Conservation (phyloP, 2,797 vertebrate genomes). For the Cygnus olor region DNA sequence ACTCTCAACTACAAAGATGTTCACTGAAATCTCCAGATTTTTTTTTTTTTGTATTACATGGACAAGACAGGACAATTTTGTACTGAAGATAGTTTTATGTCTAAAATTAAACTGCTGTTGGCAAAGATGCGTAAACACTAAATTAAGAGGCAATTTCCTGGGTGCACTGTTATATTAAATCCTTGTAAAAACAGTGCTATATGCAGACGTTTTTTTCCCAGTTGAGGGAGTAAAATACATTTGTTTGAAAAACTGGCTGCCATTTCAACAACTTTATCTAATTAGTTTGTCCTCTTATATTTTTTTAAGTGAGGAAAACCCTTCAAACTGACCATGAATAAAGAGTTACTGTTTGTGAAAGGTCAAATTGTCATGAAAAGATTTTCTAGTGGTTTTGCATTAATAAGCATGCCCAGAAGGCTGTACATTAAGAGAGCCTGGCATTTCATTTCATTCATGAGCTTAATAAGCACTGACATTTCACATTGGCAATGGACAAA, state of each 20-base stretch:
- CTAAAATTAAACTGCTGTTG: constrained; percentile 20
- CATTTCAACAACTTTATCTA: background rate
- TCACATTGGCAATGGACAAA: background rate
- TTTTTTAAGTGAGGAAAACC: background rate
- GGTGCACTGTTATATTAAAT: background rate
- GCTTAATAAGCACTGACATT: background rate
- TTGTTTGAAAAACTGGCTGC: background rate
- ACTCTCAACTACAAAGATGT: background rate
- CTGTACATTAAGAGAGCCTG: background rate
- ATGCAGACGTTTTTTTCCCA: background rate
- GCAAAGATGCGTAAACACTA: background rate
- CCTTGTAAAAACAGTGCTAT: background rate
- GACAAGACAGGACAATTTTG: background rate
- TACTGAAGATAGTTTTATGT: background rate
- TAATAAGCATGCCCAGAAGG: background rate
- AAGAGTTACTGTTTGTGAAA: constrained; percentile 1
- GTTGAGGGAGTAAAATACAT: background rate
- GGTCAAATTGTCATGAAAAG: background rate
- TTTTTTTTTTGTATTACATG: background rate
- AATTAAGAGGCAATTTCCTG: constrained; percentile 38
- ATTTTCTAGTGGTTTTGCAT: background rate
- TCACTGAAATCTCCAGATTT: background rate
- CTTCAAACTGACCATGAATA: background rate
- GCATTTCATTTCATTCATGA: background rate
- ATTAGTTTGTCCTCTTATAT: background rate